Percentiles rank a stretch among this genome's conserved stretches.
Evolutionary conservation across 2,113 vertebrate genomes (phyloP).

Genomic region (Mesocricetus auratus): DNA sequence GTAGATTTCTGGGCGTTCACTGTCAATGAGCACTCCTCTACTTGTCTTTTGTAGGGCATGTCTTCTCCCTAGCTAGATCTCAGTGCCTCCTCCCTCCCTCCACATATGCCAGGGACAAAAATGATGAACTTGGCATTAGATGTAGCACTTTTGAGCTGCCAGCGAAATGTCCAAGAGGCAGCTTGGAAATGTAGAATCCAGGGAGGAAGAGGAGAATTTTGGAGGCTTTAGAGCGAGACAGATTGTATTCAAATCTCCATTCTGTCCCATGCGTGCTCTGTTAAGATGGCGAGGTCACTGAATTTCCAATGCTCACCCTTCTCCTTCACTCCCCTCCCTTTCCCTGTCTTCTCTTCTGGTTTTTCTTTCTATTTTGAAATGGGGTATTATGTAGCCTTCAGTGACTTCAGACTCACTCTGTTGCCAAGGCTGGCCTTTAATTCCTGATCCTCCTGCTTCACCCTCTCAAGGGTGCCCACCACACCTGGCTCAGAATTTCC

Average conservation of each 20-base stretch:
- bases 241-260: neutral
- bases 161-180: neutral
- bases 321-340: accelerated
- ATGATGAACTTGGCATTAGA: neutral
- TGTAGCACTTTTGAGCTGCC: neutral
- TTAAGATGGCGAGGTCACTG: neutral
- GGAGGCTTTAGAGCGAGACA: neutral
- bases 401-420: neutral
- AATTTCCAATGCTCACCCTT: neutral
- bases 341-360: too few relatives aligned
- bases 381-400: neutral
- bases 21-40: neutral
- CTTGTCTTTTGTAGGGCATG: neutral
- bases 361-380: neutral
- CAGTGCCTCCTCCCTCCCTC: too few relatives aligned
- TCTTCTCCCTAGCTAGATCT: neutral
- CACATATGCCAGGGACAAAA: neutral
- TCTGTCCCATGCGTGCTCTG: neutral
- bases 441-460: neutral
- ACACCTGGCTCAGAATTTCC: neutral
- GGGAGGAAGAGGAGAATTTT: neutral
- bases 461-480: neutral
- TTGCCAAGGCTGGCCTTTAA: neutral
- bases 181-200: neutral
- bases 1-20: neutral